phyloP scores from a whole-genome alignment of 2,888 invertebrate genomes.

The Dynastes maya region DNA sequence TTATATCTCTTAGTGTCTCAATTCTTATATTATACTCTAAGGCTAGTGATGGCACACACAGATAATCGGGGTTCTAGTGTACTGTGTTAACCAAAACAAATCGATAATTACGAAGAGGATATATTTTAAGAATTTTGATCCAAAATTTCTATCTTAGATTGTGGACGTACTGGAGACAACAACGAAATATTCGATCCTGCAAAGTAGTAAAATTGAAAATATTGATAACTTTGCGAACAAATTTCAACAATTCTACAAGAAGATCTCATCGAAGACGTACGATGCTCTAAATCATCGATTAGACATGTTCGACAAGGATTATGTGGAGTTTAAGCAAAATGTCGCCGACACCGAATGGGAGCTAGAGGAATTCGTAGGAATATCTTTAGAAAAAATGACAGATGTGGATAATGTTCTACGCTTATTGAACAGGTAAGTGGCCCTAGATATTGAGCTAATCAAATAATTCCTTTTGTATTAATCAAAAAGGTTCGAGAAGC shows the following conservation, averaged over 20 bases:
- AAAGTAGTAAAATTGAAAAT: slow-evolving; percentile 85
- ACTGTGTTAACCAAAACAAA: not conserved
- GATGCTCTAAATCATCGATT: slow-evolving; percentile 87
- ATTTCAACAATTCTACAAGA: slow-evolving; percentile 78
- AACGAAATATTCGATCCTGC: slow-evolving; percentile 81
- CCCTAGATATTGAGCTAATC: too few relatives aligned
- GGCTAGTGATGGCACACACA: too few relatives aligned
- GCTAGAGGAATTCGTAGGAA: slow-evolving; percentile 82
- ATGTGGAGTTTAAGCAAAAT: slow-evolving; percentile 79
- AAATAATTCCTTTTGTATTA: too few relatives aligned
- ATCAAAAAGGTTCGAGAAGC: slow-evolving; percentile 78
- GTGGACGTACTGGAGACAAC: slow-evolving; percentile 82
- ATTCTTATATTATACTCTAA: too few relatives aligned
- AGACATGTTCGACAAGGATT: slow-evolving; percentile 84
- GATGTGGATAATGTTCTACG: slow-evolving; percentile 68
- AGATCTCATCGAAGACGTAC: slow-evolving; percentile 81
- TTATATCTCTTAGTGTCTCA: too few relatives aligned
- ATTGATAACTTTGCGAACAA: slow-evolving; percentile 81
- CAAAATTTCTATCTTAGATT: slow-evolving; percentile 72
- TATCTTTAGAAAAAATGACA: slow-evolving; percentile 66
- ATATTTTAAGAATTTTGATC: too few relatives aligned
- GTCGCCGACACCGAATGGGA: slow-evolving; percentile 82
- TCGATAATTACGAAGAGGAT: not conserved
- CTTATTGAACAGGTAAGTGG: slow-evolving; percentile 63
- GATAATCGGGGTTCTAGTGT: too few relatives aligned